Conservation (phyloP, 2,113 vertebrate genomes). For the Rhagologus leucostigma region DNA sequence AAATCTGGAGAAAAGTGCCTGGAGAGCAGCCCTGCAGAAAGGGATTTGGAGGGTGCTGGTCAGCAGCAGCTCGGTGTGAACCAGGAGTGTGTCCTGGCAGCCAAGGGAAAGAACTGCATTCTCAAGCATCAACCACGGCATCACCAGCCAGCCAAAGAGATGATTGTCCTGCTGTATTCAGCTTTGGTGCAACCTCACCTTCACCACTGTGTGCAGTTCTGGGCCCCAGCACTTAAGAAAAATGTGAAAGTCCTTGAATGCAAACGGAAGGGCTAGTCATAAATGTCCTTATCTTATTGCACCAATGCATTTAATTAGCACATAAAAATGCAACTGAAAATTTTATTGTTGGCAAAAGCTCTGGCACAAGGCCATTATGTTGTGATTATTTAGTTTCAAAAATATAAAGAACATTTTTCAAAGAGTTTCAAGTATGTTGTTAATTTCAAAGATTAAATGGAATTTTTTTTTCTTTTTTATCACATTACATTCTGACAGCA, state of each 20-base stretch:
- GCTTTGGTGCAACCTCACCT: fast-evolving
- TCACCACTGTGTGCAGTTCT: background rate
- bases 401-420: background rate
- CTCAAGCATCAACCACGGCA: background rate
- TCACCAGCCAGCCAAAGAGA: background rate
- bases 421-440: background rate
- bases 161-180: background rate
- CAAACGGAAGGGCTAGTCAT: background rate
- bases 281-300: background rate
- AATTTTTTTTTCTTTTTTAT: slow-evolving; percentile 6
- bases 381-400: background rate
- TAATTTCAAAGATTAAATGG: background rate
- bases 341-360: background rate
- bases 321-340: background rate
- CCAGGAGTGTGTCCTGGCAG: background rate
- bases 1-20: background rate
- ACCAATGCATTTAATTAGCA: background rate
- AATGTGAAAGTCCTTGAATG: background rate
- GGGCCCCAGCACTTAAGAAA: background rate
- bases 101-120: background rate
- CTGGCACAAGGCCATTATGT: background rate
- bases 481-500: background rate
- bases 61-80: background rate
- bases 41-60: background rate
- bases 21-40: background rate